A percentile compares a stretch with the other conserved stretches of the same genome.
These are phyloP conservation scores for Zygogramma bicolorata DNA, from an alignment of 2,888 invertebrate species.

Conservation along the genomic window DNA sequence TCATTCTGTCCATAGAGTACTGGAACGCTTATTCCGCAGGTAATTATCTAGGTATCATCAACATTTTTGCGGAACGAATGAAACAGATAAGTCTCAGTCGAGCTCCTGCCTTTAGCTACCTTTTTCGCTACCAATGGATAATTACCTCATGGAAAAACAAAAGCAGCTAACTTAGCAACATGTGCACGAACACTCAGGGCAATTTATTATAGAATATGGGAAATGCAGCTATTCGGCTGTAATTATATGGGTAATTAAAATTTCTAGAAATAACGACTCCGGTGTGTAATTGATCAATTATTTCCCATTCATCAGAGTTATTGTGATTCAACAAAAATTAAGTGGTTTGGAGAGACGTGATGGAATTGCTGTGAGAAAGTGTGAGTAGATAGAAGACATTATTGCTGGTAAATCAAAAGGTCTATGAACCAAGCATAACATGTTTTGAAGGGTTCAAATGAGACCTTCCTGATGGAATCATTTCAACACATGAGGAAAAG, in stretches of 20 bases:
- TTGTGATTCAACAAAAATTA: neutral
- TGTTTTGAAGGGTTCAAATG: no score
- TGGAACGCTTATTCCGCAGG: neutral
- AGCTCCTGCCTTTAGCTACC: neutral
- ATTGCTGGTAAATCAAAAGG: no score
- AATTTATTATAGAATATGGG: neutral
- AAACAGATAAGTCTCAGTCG: constrained; percentile 15
- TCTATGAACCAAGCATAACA: no score
- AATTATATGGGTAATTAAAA: constrained; percentile 5
- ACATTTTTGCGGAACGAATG: constrained; percentile 6
- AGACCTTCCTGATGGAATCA: neutral
- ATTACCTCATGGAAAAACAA: neutral
- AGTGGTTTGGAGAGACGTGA: no score
- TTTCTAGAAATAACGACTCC: neutral
- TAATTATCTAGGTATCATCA: neutral
- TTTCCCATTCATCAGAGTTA: neutral
- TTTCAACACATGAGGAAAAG: no score
- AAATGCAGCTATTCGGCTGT: neutral
- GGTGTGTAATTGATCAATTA: neutral
- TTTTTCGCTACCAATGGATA: constrained; percentile 17
- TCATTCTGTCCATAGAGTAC: neutral
- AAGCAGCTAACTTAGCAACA: neutral
- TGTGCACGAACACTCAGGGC: neutral
- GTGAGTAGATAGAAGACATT: no score
- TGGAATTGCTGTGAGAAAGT: no score